A percentile compares a stretch with the other conserved stretches of the same genome.
Conservation (phyloP, 2,113 vertebrate genomes). For the Castor canadensis region DNA sequence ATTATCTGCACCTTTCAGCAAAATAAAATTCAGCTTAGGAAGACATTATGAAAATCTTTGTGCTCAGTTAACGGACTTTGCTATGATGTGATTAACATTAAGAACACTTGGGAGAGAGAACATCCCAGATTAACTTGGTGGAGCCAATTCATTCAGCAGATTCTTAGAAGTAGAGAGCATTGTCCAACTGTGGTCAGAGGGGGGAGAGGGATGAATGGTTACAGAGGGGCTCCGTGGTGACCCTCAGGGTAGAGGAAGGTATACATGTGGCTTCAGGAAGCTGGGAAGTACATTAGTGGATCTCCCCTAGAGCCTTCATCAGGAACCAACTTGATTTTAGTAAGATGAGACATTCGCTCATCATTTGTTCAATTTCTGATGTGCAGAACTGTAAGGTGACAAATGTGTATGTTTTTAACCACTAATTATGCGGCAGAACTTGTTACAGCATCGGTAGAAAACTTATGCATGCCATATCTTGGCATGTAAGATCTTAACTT, state of each 20-base stretch:
- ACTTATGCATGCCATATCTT: background rate
- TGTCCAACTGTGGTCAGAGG: accelerated
- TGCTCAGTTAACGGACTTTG: background rate
- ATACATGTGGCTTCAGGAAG: accelerated
- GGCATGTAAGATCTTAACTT: background rate
- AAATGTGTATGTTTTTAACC: background rate
- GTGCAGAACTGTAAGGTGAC: background rate
- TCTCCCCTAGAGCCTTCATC: background rate
- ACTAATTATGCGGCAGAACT: background rate
- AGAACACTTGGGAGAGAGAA: background rate
- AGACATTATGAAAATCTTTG: background rate
- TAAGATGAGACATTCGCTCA: background rate
- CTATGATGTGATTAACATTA: background rate
- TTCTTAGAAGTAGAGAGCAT: background rate
- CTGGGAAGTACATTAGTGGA: background rate
- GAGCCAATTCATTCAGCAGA: background rate
- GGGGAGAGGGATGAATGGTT: accelerated
- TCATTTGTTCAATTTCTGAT: accelerated
- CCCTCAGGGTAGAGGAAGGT: background rate
- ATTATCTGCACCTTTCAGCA: background rate
- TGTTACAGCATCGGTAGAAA: background rate
- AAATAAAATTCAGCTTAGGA: background rate
- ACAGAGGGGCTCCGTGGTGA: accelerated
- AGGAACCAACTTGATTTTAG: background rate
- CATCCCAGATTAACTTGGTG: accelerated